Percentiles rank a stretch among this genome's conserved stretches.
Conservation (phyloP, 2,113 vertebrate species). For the Charadrius vociferus region DNA sequence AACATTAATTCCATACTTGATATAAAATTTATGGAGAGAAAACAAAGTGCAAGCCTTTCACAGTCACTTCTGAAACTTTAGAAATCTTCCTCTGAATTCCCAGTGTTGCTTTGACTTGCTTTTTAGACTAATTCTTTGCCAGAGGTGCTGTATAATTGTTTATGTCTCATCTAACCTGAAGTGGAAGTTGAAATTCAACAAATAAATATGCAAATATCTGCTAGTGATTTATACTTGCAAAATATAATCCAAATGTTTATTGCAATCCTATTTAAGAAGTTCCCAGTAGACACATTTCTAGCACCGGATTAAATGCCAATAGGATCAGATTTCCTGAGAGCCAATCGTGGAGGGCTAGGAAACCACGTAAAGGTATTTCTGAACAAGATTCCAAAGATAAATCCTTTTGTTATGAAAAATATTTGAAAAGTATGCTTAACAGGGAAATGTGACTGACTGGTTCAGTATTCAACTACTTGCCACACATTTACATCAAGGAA, state of each 20-base stretch:
- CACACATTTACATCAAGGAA: not conserved
- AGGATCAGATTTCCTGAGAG: not conserved
- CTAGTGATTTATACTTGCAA: conserved; percentile 28
- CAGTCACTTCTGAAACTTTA: not conserved
- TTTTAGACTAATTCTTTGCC: conserved; percentile 8
- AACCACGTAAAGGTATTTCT: not conserved
- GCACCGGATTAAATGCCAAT: not conserved
- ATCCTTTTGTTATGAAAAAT: not conserved
- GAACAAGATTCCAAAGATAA: not conserved
- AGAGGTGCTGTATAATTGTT: not conserved
- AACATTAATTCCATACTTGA: not conserved
- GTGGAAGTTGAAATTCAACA: conserved; percentile 2
- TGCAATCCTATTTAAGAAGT: not conserved
- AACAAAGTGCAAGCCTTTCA: not conserved
- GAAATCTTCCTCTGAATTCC: not conserved
- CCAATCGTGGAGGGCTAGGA: not conserved
- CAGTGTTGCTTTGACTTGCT: not conserved
- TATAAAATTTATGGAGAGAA: not conserved
- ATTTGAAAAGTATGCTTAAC: not conserved
- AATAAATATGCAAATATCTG: conserved; percentile 23
- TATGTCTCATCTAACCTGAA: conserved; percentile 17
- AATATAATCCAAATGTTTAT: conserved; percentile 1
- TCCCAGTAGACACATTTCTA: not conserved
- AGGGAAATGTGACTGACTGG: not conserved
- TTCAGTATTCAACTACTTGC: not conserved